These are phyloP conservation scores for Bungarus multicinctus DNA, from an alignment of 2,113 vertebrate genomes.

Conservation along the genomic window DNA sequence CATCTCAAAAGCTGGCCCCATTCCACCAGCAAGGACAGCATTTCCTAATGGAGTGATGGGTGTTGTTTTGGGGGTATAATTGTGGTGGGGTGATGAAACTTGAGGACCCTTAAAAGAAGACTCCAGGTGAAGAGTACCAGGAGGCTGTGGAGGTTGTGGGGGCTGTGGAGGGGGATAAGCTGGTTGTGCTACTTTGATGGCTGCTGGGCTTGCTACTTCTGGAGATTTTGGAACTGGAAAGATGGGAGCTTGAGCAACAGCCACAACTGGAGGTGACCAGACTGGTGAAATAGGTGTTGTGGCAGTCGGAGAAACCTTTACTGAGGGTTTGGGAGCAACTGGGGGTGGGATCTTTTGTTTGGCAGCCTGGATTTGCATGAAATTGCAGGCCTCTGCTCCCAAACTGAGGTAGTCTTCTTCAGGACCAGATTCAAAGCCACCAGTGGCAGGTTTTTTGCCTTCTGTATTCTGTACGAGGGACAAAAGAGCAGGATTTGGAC, in stretches of 20 bases:
- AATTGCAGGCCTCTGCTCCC: slow-evolving; percentile 97
- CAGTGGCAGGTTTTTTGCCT: slow-evolving; percentile 71
- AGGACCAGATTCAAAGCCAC: slow-evolving; percentile 86
- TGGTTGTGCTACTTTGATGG: slow-evolving; percentile 65
- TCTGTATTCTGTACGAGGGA: slow-evolving; percentile 85
- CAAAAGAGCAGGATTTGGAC: slow-evolving; percentile 89
- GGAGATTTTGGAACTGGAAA: slow-evolving; percentile 76
- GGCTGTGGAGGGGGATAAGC: slow-evolving; percentile 66
- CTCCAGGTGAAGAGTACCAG: slow-evolving; percentile 64
- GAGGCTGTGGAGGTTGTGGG: slow-evolving; percentile 72
- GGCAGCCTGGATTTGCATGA: slow-evolving; percentile 81
- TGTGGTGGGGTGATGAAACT: slow-evolving; percentile 70
- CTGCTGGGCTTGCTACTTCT: slow-evolving; percentile 64
- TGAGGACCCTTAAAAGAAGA: slow-evolving; percentile 76
- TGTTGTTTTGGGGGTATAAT: slow-evolving; percentile 65
- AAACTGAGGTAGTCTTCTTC: slow-evolving; percentile 98
- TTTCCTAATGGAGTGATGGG: slow-evolving; percentile 72
- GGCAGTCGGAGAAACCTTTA: slow-evolving; percentile 70
- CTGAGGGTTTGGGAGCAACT: slow-evolving; percentile 90
- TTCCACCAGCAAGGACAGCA: slow-evolving; percentile 58
- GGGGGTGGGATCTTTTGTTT: slow-evolving; percentile 93
- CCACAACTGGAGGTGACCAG: slow-evolving; percentile 77
- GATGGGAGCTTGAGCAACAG: slow-evolving; percentile 71
- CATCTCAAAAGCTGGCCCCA: slow-evolving; percentile 82
- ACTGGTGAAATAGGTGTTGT: slow-evolving; percentile 77